Conservation (phyloP, 2,797 vertebrate genomes). For the Enteromius argenteus region DNA sequence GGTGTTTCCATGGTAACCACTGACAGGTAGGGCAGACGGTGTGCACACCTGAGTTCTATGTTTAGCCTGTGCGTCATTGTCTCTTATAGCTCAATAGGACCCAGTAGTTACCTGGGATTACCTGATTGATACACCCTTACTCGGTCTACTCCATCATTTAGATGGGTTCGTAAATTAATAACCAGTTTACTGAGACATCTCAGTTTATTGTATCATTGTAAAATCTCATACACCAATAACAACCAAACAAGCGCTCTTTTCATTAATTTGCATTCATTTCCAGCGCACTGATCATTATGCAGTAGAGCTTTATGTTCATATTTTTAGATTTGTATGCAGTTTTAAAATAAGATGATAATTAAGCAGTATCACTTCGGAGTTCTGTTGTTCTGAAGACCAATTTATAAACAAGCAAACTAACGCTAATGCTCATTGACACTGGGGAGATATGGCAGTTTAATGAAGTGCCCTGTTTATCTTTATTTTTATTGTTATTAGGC, state of each 20-base stretch:
- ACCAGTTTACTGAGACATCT: neutral
- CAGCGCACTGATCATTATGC: neutral
- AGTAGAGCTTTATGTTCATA: neutral
- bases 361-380: neutral
- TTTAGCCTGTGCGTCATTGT: slow-evolving; percentile 45
- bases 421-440: neutral
- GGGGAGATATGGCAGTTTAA: slow-evolving; percentile 2
- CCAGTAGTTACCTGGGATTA: neutral
- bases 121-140: neutral
- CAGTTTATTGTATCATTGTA: neutral
- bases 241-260: neutral
- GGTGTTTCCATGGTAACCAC: slow-evolving; percentile 54
- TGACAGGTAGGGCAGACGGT: slow-evolving; percentile 56
- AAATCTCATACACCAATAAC: neutral
- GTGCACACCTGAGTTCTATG: slow-evolving; percentile 58
- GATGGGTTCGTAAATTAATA: neutral
- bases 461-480: slow-evolving; percentile 35
- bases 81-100: slow-evolving; percentile 22
- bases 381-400: neutral
- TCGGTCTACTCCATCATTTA: neutral
- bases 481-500: slow-evolving; percentile 37
- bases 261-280: neutral
- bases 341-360: neutral
- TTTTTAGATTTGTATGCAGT: neutral
- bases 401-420: neutral